Base-by-base conservation (phyloP, 92 coral and sea anemone genomes). In the Actinernus sp. region DNA sequence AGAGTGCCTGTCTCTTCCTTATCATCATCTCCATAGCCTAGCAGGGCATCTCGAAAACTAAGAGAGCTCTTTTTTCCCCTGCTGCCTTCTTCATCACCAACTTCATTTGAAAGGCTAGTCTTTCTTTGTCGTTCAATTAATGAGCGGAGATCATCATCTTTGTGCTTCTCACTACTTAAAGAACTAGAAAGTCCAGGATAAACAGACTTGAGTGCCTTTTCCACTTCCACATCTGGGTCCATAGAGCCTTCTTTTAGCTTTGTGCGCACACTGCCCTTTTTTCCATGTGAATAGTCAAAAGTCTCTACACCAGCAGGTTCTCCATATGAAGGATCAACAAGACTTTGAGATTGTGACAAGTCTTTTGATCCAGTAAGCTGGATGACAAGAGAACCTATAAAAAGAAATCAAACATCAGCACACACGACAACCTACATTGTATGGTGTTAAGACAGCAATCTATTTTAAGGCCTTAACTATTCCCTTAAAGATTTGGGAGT, bases 321-420 rank as follows among this genome's bases (percentile, higher is more conserved):
- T 24, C 56, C 67, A 22, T 70, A 70, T 21, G 78, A 70, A 26
- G 78, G 78, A 58, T 70, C 78, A 32, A 70, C 78, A 43, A 70
- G 78, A 70, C 66, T 56, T 24, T 18, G 46, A 2, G 65, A 0
- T 17, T 33, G 33, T 0, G 72, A 46, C 5, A 39, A 17, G 29
- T 53, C 54, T 29, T 20, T 9, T 7, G 24, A 11, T 32, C 52
- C 52, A 10, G 45, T 57, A 48, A 65, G 27, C 19, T 65, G 47
- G 0, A 65, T 32, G 2, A 51, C 57, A 8, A 65, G 41, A 34
- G 73, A 49, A 29, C 61, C 73, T 65, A 17, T 12, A 48, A 29
- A 27, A 26, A 3, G 12, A 20, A 22, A 11, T 13, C 18, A 1
- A 4, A 38, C 19, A 19, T 26, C 17, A n/a, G 18, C 14, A 33